A percentile compares a stretch with the other conserved stretches of the same genome.
These are phyloP conservation scores for Macaria liturata DNA, from an alignment of 2,888 invertebrate species.

Conservation along the genomic window DNA sequence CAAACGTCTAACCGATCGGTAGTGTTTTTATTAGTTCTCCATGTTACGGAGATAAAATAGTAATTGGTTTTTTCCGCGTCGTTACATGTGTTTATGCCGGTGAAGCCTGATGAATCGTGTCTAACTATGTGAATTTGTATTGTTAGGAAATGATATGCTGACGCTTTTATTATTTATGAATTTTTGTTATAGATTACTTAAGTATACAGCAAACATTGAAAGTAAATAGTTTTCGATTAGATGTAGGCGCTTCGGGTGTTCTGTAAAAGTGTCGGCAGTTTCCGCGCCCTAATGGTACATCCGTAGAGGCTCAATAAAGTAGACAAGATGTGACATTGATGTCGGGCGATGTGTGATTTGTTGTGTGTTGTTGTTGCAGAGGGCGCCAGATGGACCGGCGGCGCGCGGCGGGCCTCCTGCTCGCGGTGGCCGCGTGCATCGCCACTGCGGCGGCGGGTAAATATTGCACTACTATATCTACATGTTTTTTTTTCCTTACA, in stretches of 20 bases:
- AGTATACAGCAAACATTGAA: too few relatives aligned
- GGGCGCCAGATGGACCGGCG: constrained; percentile 79
- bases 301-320: constrained; percentile 6
- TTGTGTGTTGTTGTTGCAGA: constrained; percentile 71
- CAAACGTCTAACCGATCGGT: constrained; percentile 23
- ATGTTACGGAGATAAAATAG: constrained; percentile 45
- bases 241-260: too few relatives aligned
- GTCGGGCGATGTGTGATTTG: constrained; percentile 27
- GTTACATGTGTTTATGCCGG: constrained; percentile 37
- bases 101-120: constrained; percentile 26
- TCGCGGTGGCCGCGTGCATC: constrained; percentile 79
- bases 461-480: constrained; percentile 23
- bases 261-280: constrained; percentile 1
- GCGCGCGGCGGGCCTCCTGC: constrained; percentile 81
- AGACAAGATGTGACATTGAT: constrained; percentile 17
- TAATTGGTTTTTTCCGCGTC: constrained; percentile 50
- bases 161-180: too few relatives aligned
- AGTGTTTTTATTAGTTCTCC: constrained; percentile 40
- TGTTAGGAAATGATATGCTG: background rate
- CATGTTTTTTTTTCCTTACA: too few relatives aligned
- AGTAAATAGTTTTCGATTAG: too few relatives aligned
- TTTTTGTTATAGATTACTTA: too few relatives aligned
- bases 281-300: constrained; percentile 5
- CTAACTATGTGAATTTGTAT: constrained; percentile 22
- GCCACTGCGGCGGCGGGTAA: constrained; percentile 74